Conservation (phyloP, 2,797 vertebrate species). For the Buceros bicornis region DNA sequence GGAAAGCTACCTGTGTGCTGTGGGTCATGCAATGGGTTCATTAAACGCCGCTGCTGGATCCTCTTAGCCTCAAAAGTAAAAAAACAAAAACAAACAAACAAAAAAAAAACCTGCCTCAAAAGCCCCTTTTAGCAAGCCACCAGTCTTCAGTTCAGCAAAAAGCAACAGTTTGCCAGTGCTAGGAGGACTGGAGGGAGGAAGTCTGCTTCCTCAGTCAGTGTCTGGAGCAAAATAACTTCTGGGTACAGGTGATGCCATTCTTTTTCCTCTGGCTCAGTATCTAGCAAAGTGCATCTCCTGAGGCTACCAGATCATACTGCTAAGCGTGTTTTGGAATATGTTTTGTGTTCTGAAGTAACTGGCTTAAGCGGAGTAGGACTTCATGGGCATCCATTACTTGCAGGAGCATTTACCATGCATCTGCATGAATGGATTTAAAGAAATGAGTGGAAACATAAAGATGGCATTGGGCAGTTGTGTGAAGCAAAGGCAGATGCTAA, state of each 20-base stretch:
- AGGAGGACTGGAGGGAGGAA: not conserved
- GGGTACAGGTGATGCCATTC: not conserved
- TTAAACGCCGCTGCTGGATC: conserved; percentile 2
- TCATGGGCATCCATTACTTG: not conserved
- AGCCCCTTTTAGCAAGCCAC: not conserved
- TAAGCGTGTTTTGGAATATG: not conserved
- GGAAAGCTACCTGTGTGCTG: conserved; percentile 14
- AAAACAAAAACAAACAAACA: too few species aligned
- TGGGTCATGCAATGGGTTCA: not conserved
- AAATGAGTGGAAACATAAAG: not conserved
- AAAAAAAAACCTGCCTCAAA: not conserved
- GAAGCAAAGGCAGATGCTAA: not conserved
- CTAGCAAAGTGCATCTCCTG: not conserved
- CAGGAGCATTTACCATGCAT: not conserved
- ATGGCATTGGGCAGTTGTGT: not conserved
- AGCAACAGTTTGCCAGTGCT: not conserved
- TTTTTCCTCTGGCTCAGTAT: not conserved
- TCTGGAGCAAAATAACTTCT: not conserved
- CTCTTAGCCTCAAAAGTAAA: not conserved
- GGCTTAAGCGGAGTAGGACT: not conserved
- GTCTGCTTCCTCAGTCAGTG: not conserved
- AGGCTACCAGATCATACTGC: not conserved
- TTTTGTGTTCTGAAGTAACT: not conserved
- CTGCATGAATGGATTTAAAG: not conserved
- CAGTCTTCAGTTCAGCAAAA: not conserved